Base-by-base conservation (phyloP, 2,888 invertebrate species). In the Elegia similella region DNA sequence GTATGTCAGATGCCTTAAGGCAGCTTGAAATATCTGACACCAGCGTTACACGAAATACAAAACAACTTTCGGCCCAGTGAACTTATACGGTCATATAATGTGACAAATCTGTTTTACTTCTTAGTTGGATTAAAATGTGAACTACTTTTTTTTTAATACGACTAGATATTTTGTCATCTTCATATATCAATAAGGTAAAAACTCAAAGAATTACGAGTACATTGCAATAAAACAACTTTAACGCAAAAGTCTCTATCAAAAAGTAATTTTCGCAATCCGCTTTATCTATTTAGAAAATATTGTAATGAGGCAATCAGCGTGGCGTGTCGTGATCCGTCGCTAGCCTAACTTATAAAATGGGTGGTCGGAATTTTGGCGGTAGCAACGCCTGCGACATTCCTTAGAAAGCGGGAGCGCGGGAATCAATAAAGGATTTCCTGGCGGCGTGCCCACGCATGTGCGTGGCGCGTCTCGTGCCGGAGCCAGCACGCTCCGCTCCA, bases 381-480 rank as follows among this genome's bases (percentile, higher is more conserved):
- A 87, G 84, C 77, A 86, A 80, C 82, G 87, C 79, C 79, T 83
- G 87, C 81, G 86, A 87, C 86, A 88, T 88, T 90, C 88, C 86
- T 91, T 84, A 86, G 86, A 84, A 85, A 84, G 78, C 81, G 78
- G 84, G 84, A 88, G 86, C 86, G 88, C 88, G 88, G 89, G 90
- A 90, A 91, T 91, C 91, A 88, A 91, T 91, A 91, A 89, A 89
- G 90, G 91, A 91, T 90, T 90, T 91, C 84, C 89, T 91, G 90
- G 88, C 88, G 88, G 73, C 83, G 78, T 88, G 89, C 88, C 89
- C 86, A 91, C 90, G 90, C 90, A 91, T 91, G 90, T 91, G 90
- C 90, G 89, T 90, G 82, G 80, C 82, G 80, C 61, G 56, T 58
- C 62, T 58, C 42, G 64, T 58, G 55, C 56, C 59, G 52, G 42